These are phyloP conservation scores for Dromococcyx pavoninus DNA, from an alignment of 2,797 vertebrate genomes.

Conservation along the genomic window DNA sequence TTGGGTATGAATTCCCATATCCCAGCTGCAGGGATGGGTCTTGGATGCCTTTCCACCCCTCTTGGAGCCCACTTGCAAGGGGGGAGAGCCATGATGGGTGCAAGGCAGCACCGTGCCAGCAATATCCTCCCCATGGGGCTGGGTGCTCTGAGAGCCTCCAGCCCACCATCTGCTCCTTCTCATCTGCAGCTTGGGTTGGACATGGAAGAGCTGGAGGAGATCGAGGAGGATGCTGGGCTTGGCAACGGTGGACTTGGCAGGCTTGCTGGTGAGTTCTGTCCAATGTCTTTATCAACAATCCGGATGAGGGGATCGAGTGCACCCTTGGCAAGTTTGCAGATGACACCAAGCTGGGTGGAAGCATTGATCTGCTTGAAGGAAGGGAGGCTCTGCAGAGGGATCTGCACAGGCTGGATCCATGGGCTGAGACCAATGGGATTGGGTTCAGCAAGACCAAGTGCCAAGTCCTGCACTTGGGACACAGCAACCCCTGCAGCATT, in stretches of 20 bases:
- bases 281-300: no score
- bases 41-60: neutral
- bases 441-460: no score
- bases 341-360: no score
- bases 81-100: accelerated
- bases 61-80: neutral
- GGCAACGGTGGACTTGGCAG: conserved; percentile 96
- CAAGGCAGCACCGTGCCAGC: neutral
- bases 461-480: no score
- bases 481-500: no score
- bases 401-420: no score
- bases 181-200: conserved; percentile 87
- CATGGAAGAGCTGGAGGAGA: conserved; percentile 96
- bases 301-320: no score
- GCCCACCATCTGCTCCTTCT: neutral
- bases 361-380: no score
- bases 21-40: neutral
- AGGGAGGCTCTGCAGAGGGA: no score
- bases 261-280: conserved; percentile 91
- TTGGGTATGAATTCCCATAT: neutral
- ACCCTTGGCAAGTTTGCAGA: no score
- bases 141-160: neutral
- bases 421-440: no score
- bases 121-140: accelerated
- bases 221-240: conserved; percentile 95